Evolutionary conservation across 2,113 vertebrate species (phyloP), one percentile per base, ranked within the genome.

Genomic region (Talpa occidentalis): DNA sequence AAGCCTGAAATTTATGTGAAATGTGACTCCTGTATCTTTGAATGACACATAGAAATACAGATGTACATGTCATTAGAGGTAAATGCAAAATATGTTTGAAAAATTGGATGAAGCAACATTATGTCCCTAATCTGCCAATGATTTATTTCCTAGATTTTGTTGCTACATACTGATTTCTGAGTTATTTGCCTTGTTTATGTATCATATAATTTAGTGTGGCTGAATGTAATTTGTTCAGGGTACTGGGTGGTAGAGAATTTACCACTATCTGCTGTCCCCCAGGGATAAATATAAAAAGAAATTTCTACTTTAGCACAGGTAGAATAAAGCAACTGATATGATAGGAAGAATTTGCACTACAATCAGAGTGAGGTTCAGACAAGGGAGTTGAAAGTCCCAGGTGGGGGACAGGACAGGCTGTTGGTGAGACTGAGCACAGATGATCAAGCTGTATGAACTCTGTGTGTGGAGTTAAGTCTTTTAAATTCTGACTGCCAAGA

Each of bases 251-350:
- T 49, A 83, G 78, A 93, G 64, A 95, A 79, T 90, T 85, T 54
- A 16, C 70, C 28, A 70, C 42, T 83, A 14, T 47, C 32, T 42
- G 2, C 40, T 80, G 26, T 90, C 37, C 72, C 64, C 47, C 37
- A 37, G 60, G 76, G 44, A 67, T 56, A 42, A 97, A 30, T 72
- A 26, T 93, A 92, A 95, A 70, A 94, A 91, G 44, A 70, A 84
- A 32, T 76, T 59, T 69, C 62, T 56, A 44, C 2, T 44, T 92
- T 80, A 69, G 32, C 21, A 32, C 17, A 79, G 21, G 0, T 35
- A 77, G 69, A 2, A 40, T 86, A 72, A 94, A 87, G 12, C 59
- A n/a, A 60, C n/a, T 60, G 66, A 69, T 59, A 40, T 0, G 21
- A 15, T 56, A 77, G 52, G 69, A 92, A 91, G 17, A 70, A n/a